phyloP scores from a whole-genome alignment of 2,888 invertebrate species.

The Eristalis tenax region DNA sequence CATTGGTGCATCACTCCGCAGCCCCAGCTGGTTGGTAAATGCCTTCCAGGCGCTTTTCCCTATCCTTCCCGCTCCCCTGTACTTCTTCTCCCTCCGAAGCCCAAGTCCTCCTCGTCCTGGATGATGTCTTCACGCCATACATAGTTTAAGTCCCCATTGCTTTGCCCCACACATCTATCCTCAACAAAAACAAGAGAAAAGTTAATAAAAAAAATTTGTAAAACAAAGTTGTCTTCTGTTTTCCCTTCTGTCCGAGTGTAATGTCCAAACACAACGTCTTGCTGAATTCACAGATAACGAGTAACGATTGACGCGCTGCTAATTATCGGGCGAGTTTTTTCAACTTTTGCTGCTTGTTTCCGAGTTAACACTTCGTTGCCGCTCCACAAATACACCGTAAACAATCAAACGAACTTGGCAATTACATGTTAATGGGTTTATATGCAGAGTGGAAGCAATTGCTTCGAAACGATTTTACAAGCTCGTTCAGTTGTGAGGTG shows the following conservation, averaged over 20 bases:
- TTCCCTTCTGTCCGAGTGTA: not conserved
- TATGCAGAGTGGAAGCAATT: not conserved
- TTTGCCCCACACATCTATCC: not conserved
- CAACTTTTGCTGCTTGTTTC: not conserved
- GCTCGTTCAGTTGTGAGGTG: not conserved
- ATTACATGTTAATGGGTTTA: not conserved
- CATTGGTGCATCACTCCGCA: constrained; percentile 21
- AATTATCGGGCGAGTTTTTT: not conserved
- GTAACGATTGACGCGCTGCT: not conserved
- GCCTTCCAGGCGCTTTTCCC: constrained; percentile 31
- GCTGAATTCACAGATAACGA: not conserved
- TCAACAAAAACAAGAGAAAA: not conserved
- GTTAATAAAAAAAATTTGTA: constrained; percentile 7
- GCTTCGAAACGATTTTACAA: not conserved
- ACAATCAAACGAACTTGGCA: not conserved
- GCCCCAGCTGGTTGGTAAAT: constrained; percentile 74
- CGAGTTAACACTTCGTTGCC: not conserved
- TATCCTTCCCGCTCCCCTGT: not conserved
- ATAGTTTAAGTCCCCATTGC: constrained; percentile 11
- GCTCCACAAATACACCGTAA: not conserved
- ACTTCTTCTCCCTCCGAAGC: constrained; percentile 4
- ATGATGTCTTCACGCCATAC: constrained; percentile 29
- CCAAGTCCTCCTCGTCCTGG: not conserved
- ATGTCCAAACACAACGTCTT: not conserved
- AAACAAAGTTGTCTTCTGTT: not conserved